phyloP scores from a whole-genome alignment of 2,888 invertebrate species.

The Polia nebulosa region DNA sequence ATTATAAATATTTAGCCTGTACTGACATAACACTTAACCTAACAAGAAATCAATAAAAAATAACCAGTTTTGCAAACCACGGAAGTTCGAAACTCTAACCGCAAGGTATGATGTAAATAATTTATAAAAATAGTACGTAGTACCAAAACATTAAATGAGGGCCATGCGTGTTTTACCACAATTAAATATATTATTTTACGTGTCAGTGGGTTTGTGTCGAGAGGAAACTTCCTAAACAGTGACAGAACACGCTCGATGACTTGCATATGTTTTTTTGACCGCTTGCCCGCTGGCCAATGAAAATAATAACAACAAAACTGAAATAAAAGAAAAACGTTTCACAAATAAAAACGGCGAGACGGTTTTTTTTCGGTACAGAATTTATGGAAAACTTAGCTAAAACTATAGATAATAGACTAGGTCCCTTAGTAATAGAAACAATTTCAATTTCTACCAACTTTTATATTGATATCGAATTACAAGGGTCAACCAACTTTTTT shows the following conservation, averaged over 20 bases:
- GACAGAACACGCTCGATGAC: slow-evolving; percentile 48
- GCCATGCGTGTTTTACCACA: slow-evolving; percentile 47
- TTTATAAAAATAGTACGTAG: background rate
- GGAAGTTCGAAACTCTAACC: slow-evolving; percentile 43
- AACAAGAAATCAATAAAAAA: slow-evolving; percentile 15
- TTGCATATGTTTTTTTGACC: slow-evolving; percentile 15
- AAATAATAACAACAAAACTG: background rate
- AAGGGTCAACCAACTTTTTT: no score
- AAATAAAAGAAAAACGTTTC: background rate
- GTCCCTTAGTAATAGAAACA: no score
- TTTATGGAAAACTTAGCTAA: background rate
- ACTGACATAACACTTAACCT: slow-evolving; percentile 14
- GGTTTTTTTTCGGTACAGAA: background rate
- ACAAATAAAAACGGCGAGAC: background rate
- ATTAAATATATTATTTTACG: slow-evolving; percentile 41
- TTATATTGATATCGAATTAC: no score
- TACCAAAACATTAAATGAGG: slow-evolving; percentile 24
- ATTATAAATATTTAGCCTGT: slow-evolving; percentile 21
- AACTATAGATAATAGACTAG: background rate
- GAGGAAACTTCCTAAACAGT: slow-evolving; percentile 48
- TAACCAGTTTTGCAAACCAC: slow-evolving; percentile 25
- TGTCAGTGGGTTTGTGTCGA: slow-evolving; percentile 50
- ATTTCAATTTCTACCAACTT: no score
- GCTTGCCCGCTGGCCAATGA: background rate
- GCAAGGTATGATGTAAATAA: slow-evolving; percentile 39